Evolutionary conservation across 30 jellyfish, hydroid and myxozoan species (phyloP), one percentile per base, ranked within the genome.

Genomic region (Turritopsis rubra): DNA sequence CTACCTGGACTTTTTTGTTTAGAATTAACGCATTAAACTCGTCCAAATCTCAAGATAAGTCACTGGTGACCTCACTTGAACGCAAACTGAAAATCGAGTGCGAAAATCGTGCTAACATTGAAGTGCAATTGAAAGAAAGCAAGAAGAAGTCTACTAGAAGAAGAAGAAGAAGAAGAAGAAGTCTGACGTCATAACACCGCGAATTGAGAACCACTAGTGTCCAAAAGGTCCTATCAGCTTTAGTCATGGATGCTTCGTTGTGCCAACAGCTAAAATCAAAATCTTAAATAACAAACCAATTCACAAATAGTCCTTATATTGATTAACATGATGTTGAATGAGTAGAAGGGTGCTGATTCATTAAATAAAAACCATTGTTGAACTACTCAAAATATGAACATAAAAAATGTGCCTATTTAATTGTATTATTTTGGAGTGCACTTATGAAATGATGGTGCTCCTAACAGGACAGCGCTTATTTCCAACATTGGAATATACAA

Each of bases 21-120:
- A 94, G 99, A 73, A 75, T 94, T 19, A 84, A 89, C 1, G 54
- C 96, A 8, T 76, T 89, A 29, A 72, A 75, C 60, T 79, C 73
- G 31, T 21, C 85, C 68, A 89, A 84, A 73, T 85, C 89, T 31
- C 99, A 94, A 72, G 99, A 94, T 80, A 94, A 94, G 81, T 18
- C 84, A 28, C 79, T 83, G 65, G 75, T 94, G 29, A 19, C 96
- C 8, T 78, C 97, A 18, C 87, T 94, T 26, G 99, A 94, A 83
- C 85, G 85, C 52, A 94, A 86, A 87, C 88, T 85, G 31, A 94
- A 89, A 79, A 71, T 84, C 41, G 99, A 94, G 75, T 86, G 95
- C 23, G 99, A 94, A 21, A 83, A 84, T 22, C 79, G 92, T 20
- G 85, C 84, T 70, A 86, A 85, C 41, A 25, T 80, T 19, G 99